Evolutionary conservation across 2,113 vertebrate species (phyloP).

Genomic region (Poeciliopsis retropinna): DNA sequence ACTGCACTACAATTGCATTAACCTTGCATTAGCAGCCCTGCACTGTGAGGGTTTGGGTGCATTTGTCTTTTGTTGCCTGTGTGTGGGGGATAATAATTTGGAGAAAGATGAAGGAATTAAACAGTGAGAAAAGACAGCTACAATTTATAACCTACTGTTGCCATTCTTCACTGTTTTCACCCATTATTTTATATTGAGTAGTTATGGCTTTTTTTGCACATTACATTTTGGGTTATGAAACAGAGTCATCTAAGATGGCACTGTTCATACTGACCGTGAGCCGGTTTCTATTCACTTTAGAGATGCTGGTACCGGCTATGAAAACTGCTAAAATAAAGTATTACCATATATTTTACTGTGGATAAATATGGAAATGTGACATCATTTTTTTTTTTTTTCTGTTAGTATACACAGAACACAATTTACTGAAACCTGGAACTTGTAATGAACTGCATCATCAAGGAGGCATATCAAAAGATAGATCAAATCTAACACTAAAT

Average conservation of each 20-base stretch:
- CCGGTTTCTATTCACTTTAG: not conserved
- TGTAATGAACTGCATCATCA: too few species aligned
- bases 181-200: not conserved
- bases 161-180: not conserved
- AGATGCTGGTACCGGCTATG: not conserved
- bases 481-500: too few species aligned
- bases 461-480: too few species aligned
- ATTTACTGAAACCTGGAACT: too few species aligned
- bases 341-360: not conserved
- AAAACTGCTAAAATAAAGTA: not conserved
- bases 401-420: too few species aligned
- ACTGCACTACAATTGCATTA: slow-evolving; percentile 92
- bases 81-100: slow-evolving; percentile 23
- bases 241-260: not conserved
- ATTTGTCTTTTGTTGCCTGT: slow-evolving; percentile 31
- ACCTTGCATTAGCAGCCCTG: slow-evolving; percentile 86
- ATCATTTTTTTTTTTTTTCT: too few species aligned
- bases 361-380: not conserved
- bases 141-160: not conserved
- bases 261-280: not conserved
- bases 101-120: slow-evolving; percentile 55
- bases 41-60: slow-evolving; percentile 23
- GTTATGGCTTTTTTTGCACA: not conserved
- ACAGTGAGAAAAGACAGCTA: slow-evolving; percentile 51
- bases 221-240: not conserved